A percentile compares a stretch with the other conserved stretches of the same genome.
These are phyloP conservation scores for Leucophenga maculata DNA, from an alignment of 2,888 invertebrate species.

Conservation along the genomic window DNA sequence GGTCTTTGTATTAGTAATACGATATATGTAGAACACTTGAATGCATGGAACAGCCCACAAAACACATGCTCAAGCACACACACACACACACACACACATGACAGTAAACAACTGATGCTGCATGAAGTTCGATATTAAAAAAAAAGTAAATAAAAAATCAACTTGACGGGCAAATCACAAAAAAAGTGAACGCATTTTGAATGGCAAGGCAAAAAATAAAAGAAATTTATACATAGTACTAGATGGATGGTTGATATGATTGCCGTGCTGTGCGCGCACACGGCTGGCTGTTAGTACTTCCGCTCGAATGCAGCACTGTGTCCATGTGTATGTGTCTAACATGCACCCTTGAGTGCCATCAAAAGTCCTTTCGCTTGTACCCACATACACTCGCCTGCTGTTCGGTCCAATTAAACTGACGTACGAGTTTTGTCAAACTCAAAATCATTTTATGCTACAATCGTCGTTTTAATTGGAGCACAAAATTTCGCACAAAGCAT, in stretches of 20 bases:
- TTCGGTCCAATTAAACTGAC: conserved; percentile 59
- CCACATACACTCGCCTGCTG: conserved; percentile 47
- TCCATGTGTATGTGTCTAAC: not conserved
- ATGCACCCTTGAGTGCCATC: conserved; percentile 37
- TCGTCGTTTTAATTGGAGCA: conserved; percentile 61
- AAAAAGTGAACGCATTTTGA: not conserved
- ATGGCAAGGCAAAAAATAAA: not conserved
- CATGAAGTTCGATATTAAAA: conserved; percentile 16
- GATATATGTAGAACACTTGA: conserved; percentile 8
- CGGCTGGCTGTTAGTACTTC: not conserved
- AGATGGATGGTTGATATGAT: too few species aligned
- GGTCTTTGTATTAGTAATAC: conserved; percentile 37
- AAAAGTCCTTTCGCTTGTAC: conserved; percentile 56
- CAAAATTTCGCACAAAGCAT: conserved; percentile 37
- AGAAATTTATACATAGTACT: too few species aligned
- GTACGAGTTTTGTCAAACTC: conserved; percentile 57
- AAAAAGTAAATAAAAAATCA: conserved; percentile 2
- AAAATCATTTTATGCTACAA: conserved; percentile 54
- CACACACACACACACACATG: not conserved
- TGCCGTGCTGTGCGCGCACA: too few species aligned
- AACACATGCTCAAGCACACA: not conserved
- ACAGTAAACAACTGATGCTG: not conserved
- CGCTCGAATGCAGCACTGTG: conserved; percentile 21
- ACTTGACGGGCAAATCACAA: not conserved
- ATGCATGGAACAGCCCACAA: not conserved